A percentile compares a stretch with the other conserved stretches of the same genome.
Evolutionary conservation across 2,888 invertebrate genomes (phyloP).

Genomic region (Chymomyza procnemis): DNA sequence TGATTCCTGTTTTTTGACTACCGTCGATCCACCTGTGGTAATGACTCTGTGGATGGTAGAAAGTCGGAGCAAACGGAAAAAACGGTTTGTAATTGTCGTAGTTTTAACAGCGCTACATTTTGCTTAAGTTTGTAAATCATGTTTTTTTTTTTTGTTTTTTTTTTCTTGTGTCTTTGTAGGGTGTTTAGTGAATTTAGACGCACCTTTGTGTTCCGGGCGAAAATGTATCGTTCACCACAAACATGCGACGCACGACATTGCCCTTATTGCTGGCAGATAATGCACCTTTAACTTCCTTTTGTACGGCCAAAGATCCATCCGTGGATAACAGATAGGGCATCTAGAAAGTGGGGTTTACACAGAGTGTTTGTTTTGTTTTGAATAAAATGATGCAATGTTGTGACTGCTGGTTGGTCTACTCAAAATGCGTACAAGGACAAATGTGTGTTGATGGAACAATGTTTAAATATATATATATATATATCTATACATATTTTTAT

Average conservation of each 20-base stretch:
- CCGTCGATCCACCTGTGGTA: conserved; percentile 76
- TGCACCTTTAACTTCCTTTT: conserved; percentile 78
- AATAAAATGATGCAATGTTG: conserved; percentile 20
- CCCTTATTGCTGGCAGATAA: conserved; percentile 76
- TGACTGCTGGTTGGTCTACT: neutral
- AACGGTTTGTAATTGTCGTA: conserved; percentile 38
- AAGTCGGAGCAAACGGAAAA: conserved; percentile 42
- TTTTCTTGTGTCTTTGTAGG: conserved; percentile 20
- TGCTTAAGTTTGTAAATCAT: conserved; percentile 3
- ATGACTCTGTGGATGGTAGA: conserved; percentile 74
- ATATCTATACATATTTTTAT: too few species aligned
- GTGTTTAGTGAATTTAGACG: conserved; percentile 31
- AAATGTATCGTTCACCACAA: conserved; percentile 78
- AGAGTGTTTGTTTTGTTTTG: conserved; percentile 45
- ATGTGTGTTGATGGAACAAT: neutral
- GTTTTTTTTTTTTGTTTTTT: conserved; percentile 8
- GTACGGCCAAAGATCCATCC: conserved; percentile 78
- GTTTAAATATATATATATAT: too few species aligned
- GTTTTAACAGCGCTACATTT: conserved; percentile 22
- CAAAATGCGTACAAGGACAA: neutral
- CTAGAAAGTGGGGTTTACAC: conserved; percentile 62
- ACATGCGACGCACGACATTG: conserved; percentile 78
- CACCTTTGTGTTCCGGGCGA: conserved; percentile 77
- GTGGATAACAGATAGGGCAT: conserved; percentile 79
- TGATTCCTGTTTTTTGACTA: conserved; percentile 77